Evolutionary conservation across 2,888 invertebrate genomes (phyloP), one percentile per base, ranked within the genome.

Genomic region (Dione juno): DNA sequence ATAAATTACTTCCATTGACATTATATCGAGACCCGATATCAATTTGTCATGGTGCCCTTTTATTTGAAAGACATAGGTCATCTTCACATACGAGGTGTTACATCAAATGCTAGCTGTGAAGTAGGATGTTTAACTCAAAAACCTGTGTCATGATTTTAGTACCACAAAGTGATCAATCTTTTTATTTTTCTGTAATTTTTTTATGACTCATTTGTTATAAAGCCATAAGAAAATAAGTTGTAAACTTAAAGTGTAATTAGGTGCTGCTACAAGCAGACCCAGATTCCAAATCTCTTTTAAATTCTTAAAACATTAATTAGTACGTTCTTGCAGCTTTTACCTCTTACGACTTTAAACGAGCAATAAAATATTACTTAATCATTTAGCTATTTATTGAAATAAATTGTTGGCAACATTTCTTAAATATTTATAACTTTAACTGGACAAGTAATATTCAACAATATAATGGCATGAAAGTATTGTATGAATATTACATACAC

Each of bases 251-350:
- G 19, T 19, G 45, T 45, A 57, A 43, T 61, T 61, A 61, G 45
- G 28, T 45, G 16, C 57, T 57, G 35, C 16, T 37, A 61, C 45
- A 43, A 35, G 21, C 11, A 45, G 61, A 43, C 21, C 45, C 43
- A 61, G 61, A 45, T 61, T 45, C n/a, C n/a, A n/a, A 45, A 21
- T 61, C 43, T 43, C 43, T 57, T 57, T 57, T 57, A 54, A 54
- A 61, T 43, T 61, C 45, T 61, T 61, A 35, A n/a, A 35, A 28
- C 45, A 45, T 28, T 45, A 45, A 61, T 61, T 61, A 45, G 45
- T 16, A 45, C 41, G 45, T 28, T 28, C n/a, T 35, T 11, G 13
- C 45, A 21, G 45, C 28, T 61, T 61, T 61, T 45, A 61, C 45
- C 54, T 57, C 57, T 16, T 57, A 40, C 16, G 16, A 9, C 16